phyloP scores from a whole-genome alignment of 2,888 invertebrate genomes.

The Mimachlamys varia region DNA sequence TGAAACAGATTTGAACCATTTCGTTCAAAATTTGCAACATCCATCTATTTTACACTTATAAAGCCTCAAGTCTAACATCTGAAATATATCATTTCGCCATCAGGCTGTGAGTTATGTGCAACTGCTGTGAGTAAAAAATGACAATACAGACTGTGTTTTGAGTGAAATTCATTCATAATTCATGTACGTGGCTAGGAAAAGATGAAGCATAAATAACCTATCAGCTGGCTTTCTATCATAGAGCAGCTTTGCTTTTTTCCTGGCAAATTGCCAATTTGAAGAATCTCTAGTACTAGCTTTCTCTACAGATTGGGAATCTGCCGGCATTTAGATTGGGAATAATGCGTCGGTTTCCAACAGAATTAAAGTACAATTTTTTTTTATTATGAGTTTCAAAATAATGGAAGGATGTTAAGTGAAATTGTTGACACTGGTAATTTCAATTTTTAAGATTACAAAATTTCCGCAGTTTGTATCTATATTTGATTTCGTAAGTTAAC shows the following conservation, averaged over 20 bases:
- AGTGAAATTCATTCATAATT: slow-evolving; percentile 20
- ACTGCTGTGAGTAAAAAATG: neutral
- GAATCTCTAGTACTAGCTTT: neutral
- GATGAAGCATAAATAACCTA: slow-evolving; percentile 12
- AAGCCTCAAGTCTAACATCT: too few species aligned
- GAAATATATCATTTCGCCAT: too few species aligned
- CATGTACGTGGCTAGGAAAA: slow-evolving; percentile 22
- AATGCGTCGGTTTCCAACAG: neutral
- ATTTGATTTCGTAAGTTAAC: neutral
- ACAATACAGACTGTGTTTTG: neutral
- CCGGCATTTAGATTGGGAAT: neutral
- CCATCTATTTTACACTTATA: too few species aligned
- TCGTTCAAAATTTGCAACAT: too few species aligned
- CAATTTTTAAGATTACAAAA: neutral
- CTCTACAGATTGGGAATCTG: too few species aligned
- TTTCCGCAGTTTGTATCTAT: neutral
- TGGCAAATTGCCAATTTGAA: slow-evolving; percentile 34
- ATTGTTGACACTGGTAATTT: neutral
- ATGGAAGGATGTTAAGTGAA: neutral
- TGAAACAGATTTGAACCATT: too few species aligned
- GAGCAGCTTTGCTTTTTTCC: neutral
- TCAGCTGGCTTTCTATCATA: neutral
- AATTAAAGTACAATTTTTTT: neutral
- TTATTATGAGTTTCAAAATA: neutral
- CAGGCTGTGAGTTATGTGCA: too few species aligned